Evolutionary conservation across 2,113 vertebrate genomes (phyloP), one percentile per base, ranked within the genome.

Genomic region (Odobenus rosmarus): DNA sequence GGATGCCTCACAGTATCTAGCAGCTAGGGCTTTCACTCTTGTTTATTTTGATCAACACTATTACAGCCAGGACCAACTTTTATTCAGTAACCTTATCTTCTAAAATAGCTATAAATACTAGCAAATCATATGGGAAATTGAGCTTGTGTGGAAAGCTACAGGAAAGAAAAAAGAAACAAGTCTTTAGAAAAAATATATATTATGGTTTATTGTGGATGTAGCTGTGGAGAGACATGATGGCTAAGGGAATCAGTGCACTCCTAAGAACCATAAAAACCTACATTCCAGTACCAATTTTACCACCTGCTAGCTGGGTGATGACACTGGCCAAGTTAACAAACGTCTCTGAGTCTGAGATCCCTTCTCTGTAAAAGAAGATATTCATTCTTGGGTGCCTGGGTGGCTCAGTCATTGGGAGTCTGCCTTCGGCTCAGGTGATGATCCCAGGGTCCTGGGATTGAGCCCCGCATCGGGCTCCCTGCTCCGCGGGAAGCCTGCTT

Each of bases 61-160:
- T 97, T 80, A 57, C 0, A 76, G 39, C 62, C 51, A 94, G 26
- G 26, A 92, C 9, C 49, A 84, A 90, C 51, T 59, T 97, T 61
- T 84, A 89, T 96, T 96, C 71, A 5, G 49, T 53, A 88, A 87
- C 1, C n/a, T 64, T 96, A 31, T 64, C 61, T 90, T 77, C 53
- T 61, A 84, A 95, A 95, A 64, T 77, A 88, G 55, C 72, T 84
- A 46, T 71, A 90, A 80, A 84, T 87, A 59, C 24, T 36, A 82
- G 39, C 36, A 93, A 92, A 16, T 46, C 53, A 72, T 85, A 96
- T 42, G n/a, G 28, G 42, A 96, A 84, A 94, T 64, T 53, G 36
- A 97, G 46, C 23, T 94, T 93, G 42, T 89, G 19, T 67, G 23
- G 23, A 92, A 96, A 96, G 49, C 55, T n/a, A 69, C 2, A 49